Evolutionary conservation across 2,797 vertebrate species (phyloP).

Genomic region (Gallirallus australis): DNA sequence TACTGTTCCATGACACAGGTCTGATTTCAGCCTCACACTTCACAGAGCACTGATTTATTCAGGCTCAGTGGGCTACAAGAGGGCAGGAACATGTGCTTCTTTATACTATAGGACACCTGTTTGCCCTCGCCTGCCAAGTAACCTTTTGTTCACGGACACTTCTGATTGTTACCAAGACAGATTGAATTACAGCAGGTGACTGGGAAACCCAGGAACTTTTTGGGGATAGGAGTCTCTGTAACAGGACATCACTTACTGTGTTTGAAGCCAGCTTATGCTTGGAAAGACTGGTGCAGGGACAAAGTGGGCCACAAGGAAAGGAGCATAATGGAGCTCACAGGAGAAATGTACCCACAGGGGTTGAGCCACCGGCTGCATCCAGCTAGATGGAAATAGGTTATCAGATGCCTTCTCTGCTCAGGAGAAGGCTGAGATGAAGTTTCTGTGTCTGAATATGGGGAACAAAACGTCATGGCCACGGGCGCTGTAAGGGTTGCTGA

Average conservation of each 20-base stretch:
- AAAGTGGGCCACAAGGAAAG: not conserved
- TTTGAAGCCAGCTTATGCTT: not conserved
- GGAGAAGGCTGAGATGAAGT: not conserved
- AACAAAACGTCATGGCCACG: not conserved
- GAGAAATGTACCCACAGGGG: not conserved
- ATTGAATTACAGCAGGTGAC: slow-evolving; percentile 54
- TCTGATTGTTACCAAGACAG: slow-evolving; percentile 53
- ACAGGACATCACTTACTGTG: not conserved
- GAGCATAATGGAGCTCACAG: not conserved
- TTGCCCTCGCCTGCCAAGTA: slow-evolving; percentile 41
- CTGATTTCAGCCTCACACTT: slow-evolving; percentile 8
- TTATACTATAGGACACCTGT: slow-evolving; percentile 27
- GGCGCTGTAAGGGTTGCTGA: rapidly evolving
- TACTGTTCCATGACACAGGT: not conserved
- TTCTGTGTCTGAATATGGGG: not conserved
- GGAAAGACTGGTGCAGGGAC: not conserved
- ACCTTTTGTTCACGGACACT: slow-evolving; percentile 13
- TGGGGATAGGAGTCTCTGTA: not conserved
- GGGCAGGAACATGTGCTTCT: not conserved
- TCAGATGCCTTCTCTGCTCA: not conserved
- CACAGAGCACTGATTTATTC: not conserved
- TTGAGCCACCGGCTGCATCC: not conserved
- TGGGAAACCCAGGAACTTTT: slow-evolving; percentile 28
- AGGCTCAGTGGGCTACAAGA: not conserved
- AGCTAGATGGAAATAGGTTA: not conserved